Evolutionary conservation across 37 sponge, comb jelly and placozoan genomes (phyloP), one percentile per base, ranked within the genome.

Genomic region (Crambe crambe): DNA sequence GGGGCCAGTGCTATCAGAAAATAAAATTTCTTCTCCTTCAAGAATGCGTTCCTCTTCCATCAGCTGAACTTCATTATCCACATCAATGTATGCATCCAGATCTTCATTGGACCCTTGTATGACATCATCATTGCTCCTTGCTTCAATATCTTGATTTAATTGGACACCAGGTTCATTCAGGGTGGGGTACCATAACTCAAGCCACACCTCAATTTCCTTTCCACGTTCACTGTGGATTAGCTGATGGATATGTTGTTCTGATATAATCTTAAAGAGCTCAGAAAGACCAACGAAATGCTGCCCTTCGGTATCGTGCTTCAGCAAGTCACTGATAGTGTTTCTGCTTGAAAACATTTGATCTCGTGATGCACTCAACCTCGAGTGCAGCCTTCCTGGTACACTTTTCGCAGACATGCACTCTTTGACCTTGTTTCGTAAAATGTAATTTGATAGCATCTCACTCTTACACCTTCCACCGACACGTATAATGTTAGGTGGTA

Each of bases 401-500:
- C n/a, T 3, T 57, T 29, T 66, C 0, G 56, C 39, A 32, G 41
- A 27, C 2, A 38, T 15, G 3, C 32, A n/a, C 18, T 22, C 41
- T 1, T 60, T 27, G 22, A 83, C 69, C 23, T 72, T 57, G 21
- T 70, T 67, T 61, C 68, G 57, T 2, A 94, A 27, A 44, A 80
- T 71, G 37, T 85, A 89, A 0, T 59, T 68, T 40, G 82, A 71
- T 23, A 97, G 37, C 18, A 73, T 74, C 43, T 94, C 91, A 68
- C 83, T 92, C 43, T 92, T 86, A 41, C 87, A 89, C 23, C 96
- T 73, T 0, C 96, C 93, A 63, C 98, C 98, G 68, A 95, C 88
- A 68, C 98, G 34, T 10, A 90, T 73, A 47, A 97, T 76, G 40
- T 80, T 84, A 15, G 82, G 79, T 31, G 42, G 43, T 38, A 40